phyloP scores from a whole-genome alignment of 1,140 invertebrate genomes.

The Macrostomum lignano region DNA sequence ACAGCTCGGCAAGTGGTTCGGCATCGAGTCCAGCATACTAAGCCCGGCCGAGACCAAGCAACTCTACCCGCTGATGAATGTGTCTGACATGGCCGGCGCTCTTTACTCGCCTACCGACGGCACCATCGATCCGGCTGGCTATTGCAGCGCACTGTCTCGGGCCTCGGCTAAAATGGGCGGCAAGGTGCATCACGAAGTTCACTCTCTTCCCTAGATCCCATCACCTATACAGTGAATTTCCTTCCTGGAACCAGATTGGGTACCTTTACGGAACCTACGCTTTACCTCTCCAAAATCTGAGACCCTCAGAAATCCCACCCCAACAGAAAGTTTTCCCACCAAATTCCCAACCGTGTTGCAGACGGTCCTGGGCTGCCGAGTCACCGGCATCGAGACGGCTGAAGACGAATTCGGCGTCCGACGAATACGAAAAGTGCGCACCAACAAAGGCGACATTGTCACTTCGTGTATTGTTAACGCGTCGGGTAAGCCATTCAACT shows the following conservation, averaged over 20 bases:
- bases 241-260: too few relatives aligned
- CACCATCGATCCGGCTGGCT: conserved; percentile 43
- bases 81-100: conserved; percentile 39
- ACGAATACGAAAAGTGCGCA: conserved; percentile 43
- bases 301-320: background rate
- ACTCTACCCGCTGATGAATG: conserved; percentile 47
- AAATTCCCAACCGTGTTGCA: conserved; percentile 14
- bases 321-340: background rate
- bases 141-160: conserved; percentile 42
- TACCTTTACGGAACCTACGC: too few relatives aligned
- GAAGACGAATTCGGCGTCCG: conserved; percentile 36
- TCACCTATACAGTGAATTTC: too few relatives aligned
- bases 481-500: conserved; percentile 27
- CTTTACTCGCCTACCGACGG: conserved; percentile 52
- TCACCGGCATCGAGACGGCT: conserved; percentile 36
- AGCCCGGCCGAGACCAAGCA: conserved; percentile 40
- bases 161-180: conserved; percentile 39
- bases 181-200: conserved; percentile 29
- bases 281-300: background rate
- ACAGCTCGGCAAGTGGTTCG: conserved; percentile 40
- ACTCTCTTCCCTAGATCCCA: background rate
- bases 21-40: conserved; percentile 43
- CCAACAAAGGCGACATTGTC: conserved; percentile 39
- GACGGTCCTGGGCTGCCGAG: conserved; percentile 45
- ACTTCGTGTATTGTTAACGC: conserved; percentile 46